Percentiles rank a stretch among this genome's conserved stretches.
Conservation (phyloP, 2,797 vertebrate genomes). For the Menidia menidia region DNA sequence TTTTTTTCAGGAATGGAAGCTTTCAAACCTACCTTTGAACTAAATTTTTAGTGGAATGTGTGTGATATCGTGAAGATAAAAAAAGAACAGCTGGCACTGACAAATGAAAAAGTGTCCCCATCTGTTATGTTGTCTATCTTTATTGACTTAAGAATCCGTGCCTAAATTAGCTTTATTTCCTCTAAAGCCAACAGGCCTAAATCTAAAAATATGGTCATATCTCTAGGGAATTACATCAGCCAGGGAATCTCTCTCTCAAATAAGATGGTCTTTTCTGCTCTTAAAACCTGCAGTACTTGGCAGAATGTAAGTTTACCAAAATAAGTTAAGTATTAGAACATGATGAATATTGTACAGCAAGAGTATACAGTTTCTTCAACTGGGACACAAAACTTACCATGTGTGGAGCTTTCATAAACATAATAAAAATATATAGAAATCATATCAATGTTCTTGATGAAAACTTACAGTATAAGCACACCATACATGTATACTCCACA, state of each 20-base stretch:
- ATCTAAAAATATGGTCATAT: conserved; percentile 42
- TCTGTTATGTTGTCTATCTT: conserved; percentile 34
- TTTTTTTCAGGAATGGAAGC: conserved; percentile 50
- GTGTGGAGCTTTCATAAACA: conserved; percentile 24
- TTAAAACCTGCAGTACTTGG: conserved; percentile 29
- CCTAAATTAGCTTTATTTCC: conserved; percentile 45
- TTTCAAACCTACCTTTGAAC: conserved; percentile 47
- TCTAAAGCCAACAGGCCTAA: conserved; percentile 28
- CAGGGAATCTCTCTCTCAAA: conserved; percentile 2
- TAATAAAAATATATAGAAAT: conserved; percentile 37
- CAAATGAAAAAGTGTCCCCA: conserved; percentile 47
- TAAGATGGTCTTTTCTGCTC: conserved; percentile 24
- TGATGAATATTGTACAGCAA: conserved; percentile 24
- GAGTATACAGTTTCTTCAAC: conserved; percentile 17
- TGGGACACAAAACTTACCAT: conserved; percentile 20
- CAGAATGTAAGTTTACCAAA: conserved; percentile 16
- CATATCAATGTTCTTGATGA: conserved; percentile 48
- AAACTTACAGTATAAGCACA: conserved; percentile 21
- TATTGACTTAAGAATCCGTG: conserved; percentile 17
- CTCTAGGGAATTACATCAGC: conserved; percentile 32
- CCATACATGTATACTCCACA: conserved; percentile 1
- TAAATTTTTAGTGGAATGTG: conserved; percentile 52
- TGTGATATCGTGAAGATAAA: conserved; percentile 50
- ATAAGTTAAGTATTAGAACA: conserved; percentile 9
- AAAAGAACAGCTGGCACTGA: conserved; percentile 44